Evolutionary conservation across 2,888 invertebrate species (phyloP), one percentile per base, ranked within the genome.

Genomic region (Prosapia bicincta): DNA sequence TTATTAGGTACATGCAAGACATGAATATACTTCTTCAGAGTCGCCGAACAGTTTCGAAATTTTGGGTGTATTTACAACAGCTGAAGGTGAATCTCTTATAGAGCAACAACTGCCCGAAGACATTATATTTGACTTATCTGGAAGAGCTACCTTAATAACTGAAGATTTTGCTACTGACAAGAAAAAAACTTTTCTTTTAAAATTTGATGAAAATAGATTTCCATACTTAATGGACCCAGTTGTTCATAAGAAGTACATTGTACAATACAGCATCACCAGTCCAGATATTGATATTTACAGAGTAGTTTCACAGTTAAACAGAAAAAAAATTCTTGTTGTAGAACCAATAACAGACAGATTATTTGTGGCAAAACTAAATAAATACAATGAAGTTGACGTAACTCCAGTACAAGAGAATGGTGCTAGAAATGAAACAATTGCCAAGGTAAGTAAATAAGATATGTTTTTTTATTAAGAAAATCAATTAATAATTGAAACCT

Each of bases 21-120:
- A 9, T 13, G 1, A 7, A 38, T 7, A 13, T 2, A 2, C 10
- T 2, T 13, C 10, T 2, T 38, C 38, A 10, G 38, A 38, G 2
- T 38, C 38, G 9, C 15, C 38, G 15, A 15, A 38, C 7, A 38
- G 10, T 38, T 13, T 10, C 15, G 38, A 13, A 13, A 15, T n/a
- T n/a, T n/a, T n/a, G n/a, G n/a, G n/a, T n/a, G n/a, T n/a, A n/a
- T n/a, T n/a, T n/a, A n/a, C n/a, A n/a, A n/a, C n/a, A n/a, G n/a
- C 5, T 30, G 54, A 54, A 10, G 20, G 3, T 54, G 20, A 54
- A 20, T 20, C 54, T 20, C n/a, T 54, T 13, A 54, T 74, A 23
- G 74, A 74, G 10, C 20, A 32, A 15, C 69, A 74, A 54, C 13
- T 69, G n/a, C 65, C 74, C 3, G 30, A 69, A 13, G 74, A 74